Evolutionary conservation across 2,113 vertebrate genomes (phyloP).

Genomic region (Neolamprologus fasciatus): DNA sequence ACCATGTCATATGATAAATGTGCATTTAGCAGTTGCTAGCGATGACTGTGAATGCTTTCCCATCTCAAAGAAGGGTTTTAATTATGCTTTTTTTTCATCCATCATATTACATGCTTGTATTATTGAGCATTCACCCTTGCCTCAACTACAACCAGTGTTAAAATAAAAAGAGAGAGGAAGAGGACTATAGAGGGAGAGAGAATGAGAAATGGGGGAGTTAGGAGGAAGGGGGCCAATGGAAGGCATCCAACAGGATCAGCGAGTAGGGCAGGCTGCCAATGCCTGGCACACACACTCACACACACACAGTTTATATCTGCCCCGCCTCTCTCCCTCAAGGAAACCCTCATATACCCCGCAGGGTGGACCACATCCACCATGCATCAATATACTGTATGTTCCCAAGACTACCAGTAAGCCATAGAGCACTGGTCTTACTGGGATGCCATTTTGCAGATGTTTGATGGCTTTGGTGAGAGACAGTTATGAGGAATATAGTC

Average conservation of each 20-base stretch:
- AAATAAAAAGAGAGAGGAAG: background rate
- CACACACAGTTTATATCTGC: conserved; percentile 28
- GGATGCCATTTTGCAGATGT: conserved; percentile 13
- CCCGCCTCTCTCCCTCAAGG: conserved; percentile 42
- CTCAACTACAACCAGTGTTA: background rate
- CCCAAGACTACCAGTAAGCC: background rate
- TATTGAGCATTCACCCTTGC: background rate
- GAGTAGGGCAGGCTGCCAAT: conserved; percentile 60
- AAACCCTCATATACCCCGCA: conserved; percentile 31
- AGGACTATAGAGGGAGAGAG: background rate
- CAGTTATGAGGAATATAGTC: background rate
- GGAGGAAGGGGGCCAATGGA: conserved; percentile 58
- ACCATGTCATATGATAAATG: background rate
- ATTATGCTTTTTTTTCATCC: background rate
- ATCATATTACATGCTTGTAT: conserved; percentile 14
- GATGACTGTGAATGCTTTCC: background rate
- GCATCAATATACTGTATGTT: background rate
- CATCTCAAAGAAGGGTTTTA: background rate
- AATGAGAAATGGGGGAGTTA: conserved; percentile 26
- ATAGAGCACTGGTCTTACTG: background rate
- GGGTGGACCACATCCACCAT: conserved; percentile 32
- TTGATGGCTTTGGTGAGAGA: background rate
- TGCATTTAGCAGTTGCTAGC: background rate
- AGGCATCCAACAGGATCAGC: conserved; percentile 67
- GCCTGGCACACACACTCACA: conserved; percentile 47